Base-by-base conservation (phyloP, 1,140 invertebrate species). In the Zophobas atratus region DNA sequence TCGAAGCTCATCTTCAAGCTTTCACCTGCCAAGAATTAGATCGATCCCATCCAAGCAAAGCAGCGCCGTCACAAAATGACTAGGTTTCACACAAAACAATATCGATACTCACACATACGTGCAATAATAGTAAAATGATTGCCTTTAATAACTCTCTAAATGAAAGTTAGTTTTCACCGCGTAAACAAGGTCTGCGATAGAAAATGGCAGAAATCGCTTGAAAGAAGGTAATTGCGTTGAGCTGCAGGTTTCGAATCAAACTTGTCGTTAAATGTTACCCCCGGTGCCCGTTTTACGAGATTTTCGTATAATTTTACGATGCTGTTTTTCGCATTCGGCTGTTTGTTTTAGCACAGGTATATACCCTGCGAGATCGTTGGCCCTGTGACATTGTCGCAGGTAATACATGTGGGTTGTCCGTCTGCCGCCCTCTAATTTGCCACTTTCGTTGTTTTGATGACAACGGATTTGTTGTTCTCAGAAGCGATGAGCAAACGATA, bases 341-440 rank as follows among this genome's bases (percentile, higher is more conserved):
- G 57, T 63, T 63, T 63, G 57, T 43, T 67, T 43, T 20, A 67
- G 36, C 38, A 43, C 38, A 33, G 60, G 60, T 41, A 33, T 33
- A n/a, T 32, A 39, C 8, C 8, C 20, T 1, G n/a, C 36, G 63
- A 57, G 77, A 57, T 60, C 77, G 77, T 74, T 79, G 77, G 39
- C 72, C 77, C 73, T 53, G 60, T 79, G 77, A 79, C 77, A 79
- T 79, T 79, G 77, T 79, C 77, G 73, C 73, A 76, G 77, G 77
- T 79, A 79, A 60, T 60, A 46, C 49, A 74, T 43, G 56, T 73
- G 73, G 73, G 55, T 39, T 55, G 71, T 73, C 41, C 43, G 53
- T 74, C 46, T 63, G 43, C 70, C 53, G 53, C 53, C 56, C 67
- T 73, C 71, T 55, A 73, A 73, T 73, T 71, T 43, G 41, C 67